Evolutionary conservation across 1,140 invertebrate species (phyloP).

Genomic region (Pinna nobilis): DNA sequence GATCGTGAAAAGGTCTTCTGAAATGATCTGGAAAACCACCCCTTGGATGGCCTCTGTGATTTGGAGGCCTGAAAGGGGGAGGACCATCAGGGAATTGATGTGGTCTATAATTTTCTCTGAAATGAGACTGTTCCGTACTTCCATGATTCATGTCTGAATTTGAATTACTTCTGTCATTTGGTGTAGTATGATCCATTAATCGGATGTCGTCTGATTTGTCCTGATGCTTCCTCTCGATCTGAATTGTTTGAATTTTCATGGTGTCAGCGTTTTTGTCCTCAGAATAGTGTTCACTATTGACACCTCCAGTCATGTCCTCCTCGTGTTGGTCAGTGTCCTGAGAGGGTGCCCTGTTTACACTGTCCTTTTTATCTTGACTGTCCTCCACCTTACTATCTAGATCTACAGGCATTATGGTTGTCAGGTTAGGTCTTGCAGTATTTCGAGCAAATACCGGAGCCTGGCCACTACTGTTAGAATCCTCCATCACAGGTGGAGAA

Average conservation of each 20-base stretch:
- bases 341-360: background rate
- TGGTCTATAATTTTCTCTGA: background rate
- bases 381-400: no score
- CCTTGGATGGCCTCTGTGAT: background rate
- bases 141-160: background rate
- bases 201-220: conserved; percentile 11
- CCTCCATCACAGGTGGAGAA: conserved; percentile 30
- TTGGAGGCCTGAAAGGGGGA: background rate
- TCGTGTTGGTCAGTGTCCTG: background rate
- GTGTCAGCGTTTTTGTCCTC: no score
- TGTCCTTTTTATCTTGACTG: conserved; percentile 1
- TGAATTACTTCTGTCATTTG: background rate
- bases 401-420: no score
- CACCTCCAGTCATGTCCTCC: background rate
- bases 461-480: background rate
- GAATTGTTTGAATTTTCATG: conserved; percentile 9
- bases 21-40: background rate
- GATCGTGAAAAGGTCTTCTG: background rate
- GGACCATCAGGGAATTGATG: background rate
- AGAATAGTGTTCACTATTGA: no score
- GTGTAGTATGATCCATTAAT: background rate
- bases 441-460: background rate
- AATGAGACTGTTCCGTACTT: background rate
- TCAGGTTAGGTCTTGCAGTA: background rate
- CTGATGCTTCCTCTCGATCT: background rate